phyloP scores from a whole-genome alignment of 2,888 invertebrate genomes.

The Cryptosula pallasiana region DNA sequence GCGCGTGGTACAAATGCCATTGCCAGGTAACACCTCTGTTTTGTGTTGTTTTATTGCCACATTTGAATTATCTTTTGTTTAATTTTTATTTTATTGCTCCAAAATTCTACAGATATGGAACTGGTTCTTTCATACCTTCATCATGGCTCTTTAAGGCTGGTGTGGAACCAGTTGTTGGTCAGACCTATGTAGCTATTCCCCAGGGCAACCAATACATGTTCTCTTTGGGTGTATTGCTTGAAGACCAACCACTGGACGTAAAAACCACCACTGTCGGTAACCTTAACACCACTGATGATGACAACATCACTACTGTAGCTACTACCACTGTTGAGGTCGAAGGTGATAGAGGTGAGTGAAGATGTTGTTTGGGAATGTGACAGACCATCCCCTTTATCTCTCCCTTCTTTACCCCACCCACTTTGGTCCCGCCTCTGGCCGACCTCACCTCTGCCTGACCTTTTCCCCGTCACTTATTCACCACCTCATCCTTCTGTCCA shows the following conservation, averaged over 20 bases:
- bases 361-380: no score
- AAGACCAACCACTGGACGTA: not conserved
- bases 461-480: no score
- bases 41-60: not conserved
- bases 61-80: no score
- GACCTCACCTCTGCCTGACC: no score
- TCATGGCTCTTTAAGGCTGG: not conserved
- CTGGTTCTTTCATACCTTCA: not conserved
- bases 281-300: not conserved
- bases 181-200: not conserved
- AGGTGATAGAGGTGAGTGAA: not conserved
- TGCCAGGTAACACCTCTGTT: not conserved
- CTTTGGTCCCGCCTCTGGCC: no score
- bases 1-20: not conserved
- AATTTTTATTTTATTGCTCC: not conserved
- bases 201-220: not conserved
- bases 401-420: no score
- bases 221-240: not conserved
- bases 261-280: not conserved
- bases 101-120: not conserved
- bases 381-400: no score
- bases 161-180: not conserved
- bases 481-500: no score
- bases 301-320: not conserved
- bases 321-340: not conserved